A percentile compares a stretch with the other conserved stretches of the same genome.
Evolutionary conservation across 2,797 vertebrate genomes (phyloP).

Genomic region (Saxicola maurus): DNA sequence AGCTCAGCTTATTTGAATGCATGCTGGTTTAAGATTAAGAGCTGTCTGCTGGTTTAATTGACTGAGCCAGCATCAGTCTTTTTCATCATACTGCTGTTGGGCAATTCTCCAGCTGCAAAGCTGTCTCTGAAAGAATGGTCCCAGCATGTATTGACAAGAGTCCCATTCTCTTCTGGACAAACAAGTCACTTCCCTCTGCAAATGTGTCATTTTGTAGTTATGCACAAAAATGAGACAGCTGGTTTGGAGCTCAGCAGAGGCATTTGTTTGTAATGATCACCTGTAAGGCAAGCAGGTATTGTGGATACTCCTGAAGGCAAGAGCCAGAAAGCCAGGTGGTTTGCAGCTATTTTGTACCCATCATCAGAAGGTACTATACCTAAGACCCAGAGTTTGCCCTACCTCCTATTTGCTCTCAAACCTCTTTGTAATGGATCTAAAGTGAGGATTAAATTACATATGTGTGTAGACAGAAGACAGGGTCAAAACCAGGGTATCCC

Average conservation of each 20-base stretch:
- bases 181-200: neutral
- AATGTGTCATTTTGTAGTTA: neutral
- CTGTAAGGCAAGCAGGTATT: neutral
- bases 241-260: neutral
- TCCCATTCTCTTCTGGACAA: conserved; percentile 12
- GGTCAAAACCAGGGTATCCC: neutral
- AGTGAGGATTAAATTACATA: neutral
- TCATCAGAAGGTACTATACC: neutral
- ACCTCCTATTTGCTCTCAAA: neutral
- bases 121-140: conserved; percentile 6
- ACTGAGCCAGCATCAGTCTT: neutral
- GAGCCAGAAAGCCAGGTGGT: neutral
- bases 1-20: neutral
- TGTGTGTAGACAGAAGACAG: neutral
- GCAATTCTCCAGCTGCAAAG: conserved; percentile 31
- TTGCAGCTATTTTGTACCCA: neutral
- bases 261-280: neutral
- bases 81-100: neutral
- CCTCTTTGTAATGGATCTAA: neutral
- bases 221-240: neutral
- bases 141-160: neutral
- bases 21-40: conserved; percentile 1
- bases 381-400: neutral
- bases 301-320: neutral
- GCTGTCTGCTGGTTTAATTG: conserved; percentile 15